Evolutionary conservation across 2,888 invertebrate species (phyloP).

Genomic region (Heliconius aoede): DNA sequence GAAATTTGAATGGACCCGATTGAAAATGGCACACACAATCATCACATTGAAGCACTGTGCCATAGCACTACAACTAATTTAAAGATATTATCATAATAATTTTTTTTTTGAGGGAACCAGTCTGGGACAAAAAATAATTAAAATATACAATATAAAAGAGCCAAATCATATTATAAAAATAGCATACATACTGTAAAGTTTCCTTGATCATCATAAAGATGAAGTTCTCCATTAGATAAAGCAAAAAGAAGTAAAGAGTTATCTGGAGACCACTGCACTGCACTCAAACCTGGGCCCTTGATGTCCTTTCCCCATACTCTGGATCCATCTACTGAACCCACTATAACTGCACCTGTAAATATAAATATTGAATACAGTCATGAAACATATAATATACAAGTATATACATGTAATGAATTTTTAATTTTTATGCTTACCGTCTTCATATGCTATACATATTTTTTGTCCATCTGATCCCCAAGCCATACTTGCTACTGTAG

Average conservation of each 20-base stretch:
- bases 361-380: conserved; percentile 26
- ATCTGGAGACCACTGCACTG: conserved; percentile 99
- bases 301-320: conserved; percentile 99
- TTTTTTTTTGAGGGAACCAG: neutral
- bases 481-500: conserved; percentile 97
- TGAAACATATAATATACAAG: neutral
- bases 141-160: neutral
- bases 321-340: conserved; percentile 98
- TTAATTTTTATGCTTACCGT: conserved; percentile 85
- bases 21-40: neutral
- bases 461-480: conserved; percentile 98
- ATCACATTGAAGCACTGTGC: neutral
- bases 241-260: conserved; percentile 95
- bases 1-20: neutral
- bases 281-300: conserved; percentile 90
- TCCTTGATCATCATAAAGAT: conserved; percentile 97
- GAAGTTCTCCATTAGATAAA: conserved; percentile 94
- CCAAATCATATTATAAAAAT: neutral
- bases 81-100: neutral
- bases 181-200: conserved; percentile 85
- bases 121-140: neutral
- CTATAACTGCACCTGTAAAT: conserved; percentile 91
- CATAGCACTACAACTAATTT: no score
- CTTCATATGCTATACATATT: conserved; percentile 99
- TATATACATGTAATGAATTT: neutral